phyloP scores from a whole-genome alignment of 2,888 invertebrate species.

The Eurois occulta region DNA sequence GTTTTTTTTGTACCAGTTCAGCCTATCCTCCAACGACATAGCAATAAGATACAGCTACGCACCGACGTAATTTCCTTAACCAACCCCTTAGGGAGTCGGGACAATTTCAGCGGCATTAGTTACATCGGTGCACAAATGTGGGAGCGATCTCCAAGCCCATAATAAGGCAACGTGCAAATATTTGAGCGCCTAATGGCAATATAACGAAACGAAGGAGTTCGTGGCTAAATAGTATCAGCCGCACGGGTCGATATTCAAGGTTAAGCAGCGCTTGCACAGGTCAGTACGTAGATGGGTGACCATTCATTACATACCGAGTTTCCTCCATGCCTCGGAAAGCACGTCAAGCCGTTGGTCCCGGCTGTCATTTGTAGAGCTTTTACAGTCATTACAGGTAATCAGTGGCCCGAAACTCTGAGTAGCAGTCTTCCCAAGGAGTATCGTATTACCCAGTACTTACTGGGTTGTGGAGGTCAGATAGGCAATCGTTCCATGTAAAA shows the following conservation, averaged over 20 bases:
- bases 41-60: neutral
- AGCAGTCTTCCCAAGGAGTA: neutral
- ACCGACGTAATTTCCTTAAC: slow-evolving; percentile 17
- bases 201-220: slow-evolving; percentile 1
- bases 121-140: slow-evolving; percentile 22
- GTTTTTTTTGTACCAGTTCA: neutral
- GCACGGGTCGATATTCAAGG: neutral
- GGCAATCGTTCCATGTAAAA: neutral
- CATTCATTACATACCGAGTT: neutral
- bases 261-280: neutral
- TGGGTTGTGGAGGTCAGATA: neutral
- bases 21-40: slow-evolving; percentile 5
- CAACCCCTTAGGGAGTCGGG: slow-evolving; percentile 24
- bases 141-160: slow-evolving; percentile 9
- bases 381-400: neutral
- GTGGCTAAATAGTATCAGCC: neutral
- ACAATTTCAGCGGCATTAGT: slow-evolving; percentile 42
- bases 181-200: slow-evolving; percentile 38
- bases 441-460: neutral
- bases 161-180: slow-evolving; percentile 35
- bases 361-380: neutral
- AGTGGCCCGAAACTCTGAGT: neutral
- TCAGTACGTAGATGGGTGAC: neutral
- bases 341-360: neutral
- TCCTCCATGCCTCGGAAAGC: neutral